These are phyloP conservation scores for Prionailurus bengalensis DNA, from an alignment of 2,113 vertebrate genomes.

Conservation along the genomic window DNA sequence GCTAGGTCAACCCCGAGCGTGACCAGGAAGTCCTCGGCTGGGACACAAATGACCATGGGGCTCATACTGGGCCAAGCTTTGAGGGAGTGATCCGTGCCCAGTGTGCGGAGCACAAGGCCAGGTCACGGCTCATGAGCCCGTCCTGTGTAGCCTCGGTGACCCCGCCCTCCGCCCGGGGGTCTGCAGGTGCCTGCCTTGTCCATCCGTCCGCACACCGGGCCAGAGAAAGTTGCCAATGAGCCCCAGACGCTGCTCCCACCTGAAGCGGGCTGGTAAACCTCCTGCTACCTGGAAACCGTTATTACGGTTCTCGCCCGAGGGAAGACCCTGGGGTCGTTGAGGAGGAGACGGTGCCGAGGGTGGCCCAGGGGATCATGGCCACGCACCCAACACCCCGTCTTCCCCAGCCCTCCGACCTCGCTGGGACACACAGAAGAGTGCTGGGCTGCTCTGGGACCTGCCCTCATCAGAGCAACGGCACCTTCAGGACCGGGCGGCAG, in stretches of 20 bases:
- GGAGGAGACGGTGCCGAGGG: not conserved
- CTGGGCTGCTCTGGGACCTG: conserved; percentile 63
- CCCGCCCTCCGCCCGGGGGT: not conserved
- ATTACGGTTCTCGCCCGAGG: not conserved
- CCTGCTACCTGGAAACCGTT: not conserved
- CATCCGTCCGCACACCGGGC: not conserved
- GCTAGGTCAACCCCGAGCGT: too few species aligned
- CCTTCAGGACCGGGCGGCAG: not conserved
- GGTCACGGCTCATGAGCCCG: not conserved
- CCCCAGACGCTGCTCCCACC: not conserved
- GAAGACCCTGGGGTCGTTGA: not conserved
- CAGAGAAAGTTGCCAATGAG: not conserved
- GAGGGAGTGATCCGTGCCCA: not conserved
- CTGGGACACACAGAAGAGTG: conserved; percentile 61
- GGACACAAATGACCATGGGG: not conserved
- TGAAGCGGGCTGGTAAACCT: not conserved
- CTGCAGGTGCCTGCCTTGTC: not conserved
- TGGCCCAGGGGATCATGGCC: rapidly evolving
- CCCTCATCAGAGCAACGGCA: not conserved
- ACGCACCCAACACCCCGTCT: not conserved
- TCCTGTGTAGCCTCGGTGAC: not conserved
- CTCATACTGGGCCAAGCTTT: not conserved
- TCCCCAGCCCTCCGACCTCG: conserved; percentile 43
- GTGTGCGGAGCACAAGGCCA: not conserved
- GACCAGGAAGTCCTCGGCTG: not conserved